Evolutionary conservation across 2,888 invertebrate genomes (phyloP).

Genomic region (Perizoma flavofasciatum): DNA sequence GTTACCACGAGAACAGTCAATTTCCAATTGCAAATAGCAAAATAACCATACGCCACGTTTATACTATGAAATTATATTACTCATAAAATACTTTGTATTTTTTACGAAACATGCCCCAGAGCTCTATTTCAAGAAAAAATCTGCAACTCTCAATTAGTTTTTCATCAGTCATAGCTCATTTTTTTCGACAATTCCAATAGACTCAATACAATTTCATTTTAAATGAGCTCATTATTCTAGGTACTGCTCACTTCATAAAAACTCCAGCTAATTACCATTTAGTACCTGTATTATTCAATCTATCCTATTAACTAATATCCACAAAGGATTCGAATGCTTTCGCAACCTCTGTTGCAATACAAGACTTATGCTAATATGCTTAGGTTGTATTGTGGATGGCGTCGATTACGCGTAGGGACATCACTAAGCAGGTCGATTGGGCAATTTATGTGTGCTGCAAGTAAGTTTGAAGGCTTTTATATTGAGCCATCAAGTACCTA

Average conservation of each 20-base stretch:
- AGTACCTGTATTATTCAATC: constrained; percentile 11
- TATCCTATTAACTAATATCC: constrained; percentile 5
- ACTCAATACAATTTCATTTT: constrained; percentile 2
- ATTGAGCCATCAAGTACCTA: not conserved
- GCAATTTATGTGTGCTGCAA: constrained; percentile 32
- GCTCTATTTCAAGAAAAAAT: no score
- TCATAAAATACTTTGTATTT: no score
- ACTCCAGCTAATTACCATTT: no score
- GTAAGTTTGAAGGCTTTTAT: constrained; percentile 25
- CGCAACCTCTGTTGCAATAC: constrained; percentile 32
- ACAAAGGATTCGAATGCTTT: constrained; percentile 34
- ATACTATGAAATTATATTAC: no score
- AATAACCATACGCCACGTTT: no score
- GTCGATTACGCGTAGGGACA: constrained; percentile 43
- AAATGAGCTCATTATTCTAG: not conserved
- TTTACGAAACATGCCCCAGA: no score
- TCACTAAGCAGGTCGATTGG: constrained; percentile 53
- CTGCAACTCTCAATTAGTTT: no score
- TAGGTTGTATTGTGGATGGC: constrained; percentile 32
- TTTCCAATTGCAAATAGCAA: no score
- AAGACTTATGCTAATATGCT: constrained; percentile 33
- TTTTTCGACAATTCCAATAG: not conserved
- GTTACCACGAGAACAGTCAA: no score
- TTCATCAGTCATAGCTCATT: no score
- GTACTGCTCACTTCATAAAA: no score